A percentile compares a stretch with the other conserved stretches of the same genome.
Evolutionary conservation across 92 coral and sea anemone species (phyloP).

Genomic region (Montipora capitata): DNA sequence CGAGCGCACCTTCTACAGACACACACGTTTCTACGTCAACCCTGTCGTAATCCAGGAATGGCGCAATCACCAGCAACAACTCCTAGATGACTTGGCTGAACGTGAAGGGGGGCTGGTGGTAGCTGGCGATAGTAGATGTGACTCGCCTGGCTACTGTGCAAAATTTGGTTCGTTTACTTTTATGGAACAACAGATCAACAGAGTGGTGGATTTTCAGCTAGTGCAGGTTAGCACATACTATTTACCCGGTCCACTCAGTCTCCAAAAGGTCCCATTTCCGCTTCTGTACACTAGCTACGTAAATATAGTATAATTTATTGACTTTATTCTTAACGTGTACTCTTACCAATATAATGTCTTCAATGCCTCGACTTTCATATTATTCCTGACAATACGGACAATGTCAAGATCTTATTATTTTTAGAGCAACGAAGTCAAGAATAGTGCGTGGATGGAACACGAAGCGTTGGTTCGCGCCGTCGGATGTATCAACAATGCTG

Average conservation of each 20-base stretch:
- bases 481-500: not conserved
- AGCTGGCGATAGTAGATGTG: constrained; percentile 62
- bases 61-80: constrained; percentile 19
- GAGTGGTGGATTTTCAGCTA: constrained; percentile 61
- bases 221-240: constrained; percentile 46
- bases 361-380: too few species aligned
- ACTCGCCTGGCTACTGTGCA: constrained; percentile 63
- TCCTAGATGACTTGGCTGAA: not conserved
- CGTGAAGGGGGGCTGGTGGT: constrained; percentile 16
- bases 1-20: not conserved
- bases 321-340: too few species aligned
- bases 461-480: constrained; percentile 49
- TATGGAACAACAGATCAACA: constrained; percentile 58
- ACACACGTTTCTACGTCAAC: not conserved
- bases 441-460: too few species aligned
- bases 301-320: too few species aligned
- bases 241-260: too few species aligned
- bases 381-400: too few species aligned
- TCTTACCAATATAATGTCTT: too few species aligned
- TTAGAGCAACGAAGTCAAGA: constrained; percentile 71
- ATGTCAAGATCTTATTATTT: too few species aligned
- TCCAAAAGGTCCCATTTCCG: too few species aligned
- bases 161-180: constrained; percentile 61
- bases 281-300: too few species aligned
- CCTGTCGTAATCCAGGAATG: constrained; percentile 31